Conservation (phyloP, 2,113 vertebrate species). For the Sciurus niger region DNA sequence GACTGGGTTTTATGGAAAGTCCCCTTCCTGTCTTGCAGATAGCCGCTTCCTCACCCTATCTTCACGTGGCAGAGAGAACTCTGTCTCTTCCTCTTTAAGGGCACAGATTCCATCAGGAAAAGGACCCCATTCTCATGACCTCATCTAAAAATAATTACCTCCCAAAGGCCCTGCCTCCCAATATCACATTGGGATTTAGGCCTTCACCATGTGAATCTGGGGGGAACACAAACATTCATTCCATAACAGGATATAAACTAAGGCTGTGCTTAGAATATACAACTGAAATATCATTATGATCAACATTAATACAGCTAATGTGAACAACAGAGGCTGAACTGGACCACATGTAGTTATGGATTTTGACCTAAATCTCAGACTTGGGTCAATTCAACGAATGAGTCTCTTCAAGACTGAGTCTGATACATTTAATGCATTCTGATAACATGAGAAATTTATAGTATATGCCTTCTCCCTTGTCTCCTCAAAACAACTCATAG, state of each 20-base stretch:
- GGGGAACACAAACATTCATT: neutral
- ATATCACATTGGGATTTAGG: neutral
- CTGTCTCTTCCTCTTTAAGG: neutral
- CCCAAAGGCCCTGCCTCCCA: neutral
- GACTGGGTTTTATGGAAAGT: neutral
- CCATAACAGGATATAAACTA: neutral
- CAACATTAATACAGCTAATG: neutral
- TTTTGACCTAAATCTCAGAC: no score
- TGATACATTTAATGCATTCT: neutral
- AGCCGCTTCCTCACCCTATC: neutral
- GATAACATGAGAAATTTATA: neutral
- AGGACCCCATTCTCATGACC: fast-evolving
- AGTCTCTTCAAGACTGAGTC: neutral
- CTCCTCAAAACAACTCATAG: neutral
- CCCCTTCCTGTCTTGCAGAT: neutral
- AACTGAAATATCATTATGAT: neutral
- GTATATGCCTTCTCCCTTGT: neutral
- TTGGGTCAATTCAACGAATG: neutral
- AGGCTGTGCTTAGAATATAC: neutral
- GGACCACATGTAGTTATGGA: neutral
- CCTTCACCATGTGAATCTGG: neutral
- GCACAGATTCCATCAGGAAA: neutral
- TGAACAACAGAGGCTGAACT: neutral
- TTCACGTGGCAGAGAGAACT: neutral
- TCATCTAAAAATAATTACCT: neutral